Percentiles rank a stretch among this genome's conserved stretches.
Conservation (phyloP, 2,113 vertebrate genomes). For the Istiophorus platypterus region DNA sequence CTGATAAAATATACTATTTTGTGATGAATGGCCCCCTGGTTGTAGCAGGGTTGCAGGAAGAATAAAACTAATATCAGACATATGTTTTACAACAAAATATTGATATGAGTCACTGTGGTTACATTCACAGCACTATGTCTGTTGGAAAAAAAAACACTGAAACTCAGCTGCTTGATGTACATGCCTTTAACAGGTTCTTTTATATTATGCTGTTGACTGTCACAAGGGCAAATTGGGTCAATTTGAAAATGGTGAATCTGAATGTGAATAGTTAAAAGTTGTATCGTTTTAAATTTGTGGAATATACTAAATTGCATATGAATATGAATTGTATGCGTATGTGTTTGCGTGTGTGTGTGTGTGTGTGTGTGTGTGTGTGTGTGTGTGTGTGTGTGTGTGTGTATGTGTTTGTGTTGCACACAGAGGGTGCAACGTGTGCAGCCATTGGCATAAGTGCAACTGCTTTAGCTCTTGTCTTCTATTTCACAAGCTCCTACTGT, state of each 20-base stretch:
- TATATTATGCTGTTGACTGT: neutral
- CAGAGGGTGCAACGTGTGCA: constrained; percentile 24
- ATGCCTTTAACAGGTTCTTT: neutral
- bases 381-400: neutral
- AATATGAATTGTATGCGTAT: neutral
- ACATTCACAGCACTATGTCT: neutral
- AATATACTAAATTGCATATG: neutral
- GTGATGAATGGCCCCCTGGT: neutral
- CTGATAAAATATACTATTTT: neutral
- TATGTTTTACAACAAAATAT: neutral
- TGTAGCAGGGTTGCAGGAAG: neutral
- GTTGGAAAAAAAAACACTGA: neutral
- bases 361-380: constrained; percentile 15
- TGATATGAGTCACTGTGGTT: neutral
- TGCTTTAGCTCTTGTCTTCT: constrained; percentile 66
- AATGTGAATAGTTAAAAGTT: neutral
- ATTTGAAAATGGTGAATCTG: neutral
- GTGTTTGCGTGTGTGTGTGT: neutral
- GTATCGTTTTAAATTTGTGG: neutral
- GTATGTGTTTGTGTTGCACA: constrained; percentile 2
- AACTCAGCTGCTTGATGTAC: neutral
- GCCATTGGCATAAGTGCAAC: constrained; percentile 51
- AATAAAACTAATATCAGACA: neutral
- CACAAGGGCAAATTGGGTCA: neutral
- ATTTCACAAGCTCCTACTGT: constrained; percentile 59